Conservation (phyloP, 2,797 vertebrate species). For the Bradypodion pumilum region DNA sequence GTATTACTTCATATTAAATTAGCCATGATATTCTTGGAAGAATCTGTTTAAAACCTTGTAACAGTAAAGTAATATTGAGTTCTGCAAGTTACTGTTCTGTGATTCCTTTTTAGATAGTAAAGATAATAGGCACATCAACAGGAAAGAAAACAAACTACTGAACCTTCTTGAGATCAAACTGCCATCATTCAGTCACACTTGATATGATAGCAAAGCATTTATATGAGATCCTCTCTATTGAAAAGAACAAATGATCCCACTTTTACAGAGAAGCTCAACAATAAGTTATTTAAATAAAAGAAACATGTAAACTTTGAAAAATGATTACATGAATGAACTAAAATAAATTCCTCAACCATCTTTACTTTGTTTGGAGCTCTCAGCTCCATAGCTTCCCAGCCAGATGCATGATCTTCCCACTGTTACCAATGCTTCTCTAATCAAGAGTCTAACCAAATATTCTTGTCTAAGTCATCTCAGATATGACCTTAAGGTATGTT, state of each 20-base stretch:
- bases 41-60: background rate
- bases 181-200: background rate
- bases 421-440: background rate
- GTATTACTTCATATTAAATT: conserved; percentile 41
- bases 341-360: too few relatives aligned
- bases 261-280: too few relatives aligned
- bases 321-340: background rate
- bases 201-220: background rate
- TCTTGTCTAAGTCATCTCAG: background rate
- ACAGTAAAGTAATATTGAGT: conserved; percentile 10
- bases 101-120: background rate
- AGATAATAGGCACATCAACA: background rate
- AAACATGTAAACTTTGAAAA: background rate
- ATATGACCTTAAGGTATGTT: background rate
- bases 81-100: background rate
- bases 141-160: background rate
- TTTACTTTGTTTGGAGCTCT: background rate
- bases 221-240: background rate
- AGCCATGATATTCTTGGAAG: conserved; percentile 14
- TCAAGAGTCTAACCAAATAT: background rate
- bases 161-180: background rate
- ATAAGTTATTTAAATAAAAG: too few relatives aligned
- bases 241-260: too few relatives aligned
- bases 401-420: background rate
- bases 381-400: background rate